Conservation (phyloP, 1,140 invertebrate species). For the Rhyzopertha dominica region DNA sequence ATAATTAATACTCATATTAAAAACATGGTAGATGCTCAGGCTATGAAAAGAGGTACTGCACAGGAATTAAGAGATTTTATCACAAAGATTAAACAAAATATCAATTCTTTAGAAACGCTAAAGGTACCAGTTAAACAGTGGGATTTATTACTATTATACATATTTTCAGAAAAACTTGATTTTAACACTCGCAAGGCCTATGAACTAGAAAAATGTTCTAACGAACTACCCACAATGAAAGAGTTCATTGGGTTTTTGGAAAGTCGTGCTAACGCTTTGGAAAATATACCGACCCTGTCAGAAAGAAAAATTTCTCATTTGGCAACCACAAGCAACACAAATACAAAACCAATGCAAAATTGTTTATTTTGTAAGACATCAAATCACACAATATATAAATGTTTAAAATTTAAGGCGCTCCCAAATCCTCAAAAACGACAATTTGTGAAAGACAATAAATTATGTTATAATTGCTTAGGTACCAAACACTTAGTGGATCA, state of each 20-base stretch:
- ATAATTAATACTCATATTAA: slow-evolving; percentile 11
- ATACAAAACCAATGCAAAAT: too few species aligned
- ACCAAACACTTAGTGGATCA: too few species aligned
- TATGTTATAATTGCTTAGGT: too few species aligned
- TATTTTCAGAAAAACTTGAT: slow-evolving; percentile 6
- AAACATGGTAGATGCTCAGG: background rate
- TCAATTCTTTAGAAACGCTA: slow-evolving; percentile 6
- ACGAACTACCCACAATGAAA: slow-evolving; percentile 1
- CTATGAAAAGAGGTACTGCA: background rate
- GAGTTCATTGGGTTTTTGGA: slow-evolving; percentile 11
- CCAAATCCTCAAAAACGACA: too few species aligned
- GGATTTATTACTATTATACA: slow-evolving; percentile 10
- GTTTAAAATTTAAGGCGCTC: too few species aligned
- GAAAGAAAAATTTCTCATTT: too few species aligned
- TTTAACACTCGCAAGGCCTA: background rate
- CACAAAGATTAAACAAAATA: slow-evolving; percentile 8
- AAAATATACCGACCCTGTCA: too few species aligned
- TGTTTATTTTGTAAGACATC: too few species aligned
- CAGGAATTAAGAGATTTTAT: slow-evolving; percentile 6
- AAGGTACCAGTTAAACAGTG: slow-evolving; percentile 7
- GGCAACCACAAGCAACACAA: too few species aligned
- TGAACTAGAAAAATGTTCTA: slow-evolving; percentile 5
- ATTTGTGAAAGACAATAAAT: too few species aligned
- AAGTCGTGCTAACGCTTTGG: slow-evolving; percentile 10
- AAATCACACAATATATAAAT: too few species aligned